Evolutionary conservation across 2,888 invertebrate species (phyloP).

Genomic region (Ctenicera cuprea): DNA sequence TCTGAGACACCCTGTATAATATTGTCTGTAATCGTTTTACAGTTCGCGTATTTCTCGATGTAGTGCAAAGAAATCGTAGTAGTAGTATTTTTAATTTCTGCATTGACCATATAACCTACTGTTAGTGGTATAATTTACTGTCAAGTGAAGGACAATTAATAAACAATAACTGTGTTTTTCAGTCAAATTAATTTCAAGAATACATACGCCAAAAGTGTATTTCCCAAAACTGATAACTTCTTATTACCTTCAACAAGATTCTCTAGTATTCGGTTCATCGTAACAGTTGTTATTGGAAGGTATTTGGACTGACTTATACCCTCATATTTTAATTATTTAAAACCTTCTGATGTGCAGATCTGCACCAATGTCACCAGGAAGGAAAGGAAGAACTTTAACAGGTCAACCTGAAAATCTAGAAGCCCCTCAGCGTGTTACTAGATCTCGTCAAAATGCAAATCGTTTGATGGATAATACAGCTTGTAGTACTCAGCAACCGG

Average conservation of each 20-base stretch:
- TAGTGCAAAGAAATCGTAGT: too few species aligned
- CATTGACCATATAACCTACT: background rate
- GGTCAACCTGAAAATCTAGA: conserved; percentile 7
- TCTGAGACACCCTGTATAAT: too few species aligned
- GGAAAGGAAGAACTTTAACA: conserved; percentile 15
- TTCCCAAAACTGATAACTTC: too few species aligned
- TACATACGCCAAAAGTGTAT: background rate
- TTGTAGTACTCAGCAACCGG: conserved; percentile 18
- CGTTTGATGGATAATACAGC: conserved; percentile 8
- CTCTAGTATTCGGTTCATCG: too few species aligned
- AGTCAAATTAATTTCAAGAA: background rate
- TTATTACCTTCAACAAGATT: too few species aligned
- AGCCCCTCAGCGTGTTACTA: conserved; percentile 23
- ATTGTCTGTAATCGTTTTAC: too few species aligned
- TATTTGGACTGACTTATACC: background rate
- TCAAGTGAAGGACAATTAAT: background rate
- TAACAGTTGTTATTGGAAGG: conserved; percentile 7
- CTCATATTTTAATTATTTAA: conserved; percentile 14
- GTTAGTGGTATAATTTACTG: background rate
- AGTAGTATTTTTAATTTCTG: too few species aligned
- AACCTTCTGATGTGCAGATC: conserved; percentile 31
- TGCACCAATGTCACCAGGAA: conserved; percentile 31
- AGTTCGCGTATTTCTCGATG: too few species aligned
- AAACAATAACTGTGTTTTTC: background rate
- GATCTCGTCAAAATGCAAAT: conserved; percentile 18